Evolutionary conservation across 1,140 invertebrate species (phyloP), one percentile per base, ranked within the genome.

Genomic region (Popillia japonica): DNA sequence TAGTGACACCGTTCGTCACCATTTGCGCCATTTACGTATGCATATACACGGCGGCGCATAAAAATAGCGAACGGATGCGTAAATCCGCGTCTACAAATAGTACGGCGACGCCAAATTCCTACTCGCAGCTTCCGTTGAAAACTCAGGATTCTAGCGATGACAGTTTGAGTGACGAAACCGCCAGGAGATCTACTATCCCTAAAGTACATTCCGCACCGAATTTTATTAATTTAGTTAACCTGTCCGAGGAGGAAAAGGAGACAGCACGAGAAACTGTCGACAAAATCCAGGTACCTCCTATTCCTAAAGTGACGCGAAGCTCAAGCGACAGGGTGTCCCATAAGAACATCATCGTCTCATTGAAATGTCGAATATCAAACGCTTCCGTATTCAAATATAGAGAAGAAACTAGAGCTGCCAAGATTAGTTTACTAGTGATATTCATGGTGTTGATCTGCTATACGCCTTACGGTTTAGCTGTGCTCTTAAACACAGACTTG

Each of bases 351-450:
- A 93, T 95, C 80, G 93, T 91, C 74, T 92, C 91, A 6, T 87
- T 95, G 75, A 91, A 92, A 48, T 92, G 93, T 84, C 88, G 93
- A 9, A 93, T 96, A 59, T 95, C 94, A 77, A 95, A 95, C 84
- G 94, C 94, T 10, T 94, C 93, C n/a, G 87, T 95, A 77, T 95
- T 96, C 85, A 90, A 92, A 77, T 95, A 95, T 84, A 89, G 94
- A 22, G 94, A 95, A 86, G 94, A 96, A 86, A 92, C 93, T 40
- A 89, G 94, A 78, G 94, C 94, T 0, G 94, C 94, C 3, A 90
- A 94, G 76, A 93, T 95, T 68, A 94, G 93, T 82, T 91, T 93
- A 40, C 83, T 94, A 79, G 91, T 92, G 2, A 90, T 92, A 40
- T 90, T 95, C 3, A 93, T 95, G 88, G 91, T 94, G 40, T 87